Evolutionary conservation across 2,113 vertebrate species (phyloP).

Genomic region (Pelecanoides urinatrix): DNA sequence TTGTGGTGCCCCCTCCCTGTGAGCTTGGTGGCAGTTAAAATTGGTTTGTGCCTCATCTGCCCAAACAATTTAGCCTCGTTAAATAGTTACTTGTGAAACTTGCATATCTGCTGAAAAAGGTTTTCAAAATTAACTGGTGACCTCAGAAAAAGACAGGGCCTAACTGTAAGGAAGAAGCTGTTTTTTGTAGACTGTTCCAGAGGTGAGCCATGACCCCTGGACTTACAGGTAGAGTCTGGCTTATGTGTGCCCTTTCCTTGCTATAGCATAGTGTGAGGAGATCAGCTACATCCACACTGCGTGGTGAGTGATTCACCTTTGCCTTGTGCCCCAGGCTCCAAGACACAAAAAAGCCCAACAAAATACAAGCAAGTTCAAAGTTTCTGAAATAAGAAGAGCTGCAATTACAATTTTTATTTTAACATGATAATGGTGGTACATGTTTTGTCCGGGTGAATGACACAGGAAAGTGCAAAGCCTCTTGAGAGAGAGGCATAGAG

Average conservation of each 20-base stretch:
- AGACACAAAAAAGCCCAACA: neutral
- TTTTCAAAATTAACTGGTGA: neutral
- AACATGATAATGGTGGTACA: rapidly evolving
- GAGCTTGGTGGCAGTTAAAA: neutral
- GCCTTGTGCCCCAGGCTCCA: neutral
- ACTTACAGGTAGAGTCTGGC: rapidly evolving
- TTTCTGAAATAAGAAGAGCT: neutral
- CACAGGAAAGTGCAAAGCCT: neutral
- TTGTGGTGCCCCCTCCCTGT: neutral
- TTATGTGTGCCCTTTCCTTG: neutral
- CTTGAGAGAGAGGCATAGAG: neutral
- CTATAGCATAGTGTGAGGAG: neutral
- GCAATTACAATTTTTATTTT: neutral
- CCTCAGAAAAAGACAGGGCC: neutral
- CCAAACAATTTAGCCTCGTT: rapidly evolving
- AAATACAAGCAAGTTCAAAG: neutral
- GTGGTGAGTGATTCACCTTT: neutral
- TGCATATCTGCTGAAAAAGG: neutral
- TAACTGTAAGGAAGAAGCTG: neutral
- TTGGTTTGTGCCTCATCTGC: neutral
- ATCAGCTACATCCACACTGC: neutral
- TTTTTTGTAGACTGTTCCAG: neutral
- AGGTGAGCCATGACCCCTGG: neutral
- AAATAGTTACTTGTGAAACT: neutral
- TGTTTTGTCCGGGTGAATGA: neutral